Conservation (phyloP, 2,888 invertebrate genomes). For the Limnephilus lunatus region DNA sequence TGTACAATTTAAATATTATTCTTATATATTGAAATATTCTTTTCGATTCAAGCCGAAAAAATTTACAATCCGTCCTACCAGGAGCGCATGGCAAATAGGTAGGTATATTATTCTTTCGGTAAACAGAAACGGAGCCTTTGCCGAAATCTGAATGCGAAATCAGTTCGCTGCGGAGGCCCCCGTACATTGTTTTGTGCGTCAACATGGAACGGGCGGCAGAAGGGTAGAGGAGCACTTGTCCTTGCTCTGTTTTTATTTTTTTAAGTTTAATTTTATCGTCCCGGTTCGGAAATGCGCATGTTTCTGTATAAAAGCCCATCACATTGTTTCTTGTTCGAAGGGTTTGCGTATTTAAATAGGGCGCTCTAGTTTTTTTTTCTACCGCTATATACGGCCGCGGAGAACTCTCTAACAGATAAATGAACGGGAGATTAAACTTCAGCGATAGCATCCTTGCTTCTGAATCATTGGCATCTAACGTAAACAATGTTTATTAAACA, state of each 20-base stretch:
- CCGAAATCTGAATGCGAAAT: slow-evolving; percentile 62
- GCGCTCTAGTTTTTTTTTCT: slow-evolving; percentile 36
- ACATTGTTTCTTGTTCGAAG: slow-evolving; percentile 45
- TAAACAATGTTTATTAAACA: background rate
- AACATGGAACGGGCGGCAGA: slow-evolving; percentile 61
- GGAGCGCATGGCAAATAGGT: slow-evolving; percentile 41
- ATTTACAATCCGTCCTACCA: slow-evolving; percentile 47
- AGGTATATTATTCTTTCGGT: slow-evolving; percentile 62
- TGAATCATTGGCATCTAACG: background rate
- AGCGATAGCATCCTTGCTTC: background rate
- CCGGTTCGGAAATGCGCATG: slow-evolving; percentile 53
- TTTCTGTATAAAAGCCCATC: slow-evolving; percentile 34
- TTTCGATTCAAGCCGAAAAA: background rate
- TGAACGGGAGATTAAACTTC: background rate
- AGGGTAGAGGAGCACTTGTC: slow-evolving; percentile 62
- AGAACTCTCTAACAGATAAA: slow-evolving; percentile 9
- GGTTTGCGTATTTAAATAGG: slow-evolving; percentile 46
- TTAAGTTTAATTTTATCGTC: slow-evolving; percentile 58
- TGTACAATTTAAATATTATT: too few species aligned
- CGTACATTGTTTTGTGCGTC: slow-evolving; percentile 64
- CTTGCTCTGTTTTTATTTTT: slow-evolving; percentile 41
- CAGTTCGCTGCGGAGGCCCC: slow-evolving; percentile 55
- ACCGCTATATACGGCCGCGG: slow-evolving; percentile 15
- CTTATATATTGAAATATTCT: background rate
- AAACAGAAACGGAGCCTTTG: slow-evolving; percentile 59